Conservation (phyloP, 2,113 vertebrate species). For the Myrmecobius fasciatus region DNA sequence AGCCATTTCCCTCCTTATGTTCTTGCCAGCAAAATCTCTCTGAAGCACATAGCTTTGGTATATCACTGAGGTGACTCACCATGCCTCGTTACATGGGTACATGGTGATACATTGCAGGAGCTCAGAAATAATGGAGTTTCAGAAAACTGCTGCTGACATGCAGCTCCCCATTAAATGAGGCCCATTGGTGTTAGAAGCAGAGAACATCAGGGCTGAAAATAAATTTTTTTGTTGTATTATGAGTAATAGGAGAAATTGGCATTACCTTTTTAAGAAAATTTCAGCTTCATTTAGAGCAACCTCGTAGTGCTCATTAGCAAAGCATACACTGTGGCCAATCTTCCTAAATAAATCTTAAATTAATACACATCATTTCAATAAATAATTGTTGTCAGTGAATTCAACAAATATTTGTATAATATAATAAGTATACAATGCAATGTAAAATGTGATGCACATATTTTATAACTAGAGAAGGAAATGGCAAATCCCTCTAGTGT, state of each 20-base stretch:
- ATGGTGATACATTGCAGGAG: background rate
- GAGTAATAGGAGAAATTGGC: background rate
- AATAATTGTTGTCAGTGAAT: background rate
- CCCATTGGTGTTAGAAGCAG: background rate
- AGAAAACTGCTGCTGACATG: background rate
- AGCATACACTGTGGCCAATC: background rate
- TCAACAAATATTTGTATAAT: background rate
- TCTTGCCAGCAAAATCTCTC: constrained; percentile 8
- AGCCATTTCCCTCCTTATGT: background rate
- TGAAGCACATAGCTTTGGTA: background rate
- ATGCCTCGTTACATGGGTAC: background rate
- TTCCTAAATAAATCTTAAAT: background rate
- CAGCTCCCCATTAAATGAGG: background rate
- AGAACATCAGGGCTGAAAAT: background rate
- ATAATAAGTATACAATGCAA: background rate
- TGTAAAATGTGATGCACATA: background rate
- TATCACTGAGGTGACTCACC: background rate
- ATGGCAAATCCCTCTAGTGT: background rate
- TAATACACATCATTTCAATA: background rate
- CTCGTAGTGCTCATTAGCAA: background rate
- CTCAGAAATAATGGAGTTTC: constrained; percentile 19
- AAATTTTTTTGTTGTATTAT: background rate
- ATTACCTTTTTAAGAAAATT: background rate
- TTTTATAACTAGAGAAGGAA: background rate
- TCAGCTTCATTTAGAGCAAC: background rate